phyloP scores from a whole-genome alignment of 2,797 vertebrate species.

The Oryzias sinensis region DNA sequence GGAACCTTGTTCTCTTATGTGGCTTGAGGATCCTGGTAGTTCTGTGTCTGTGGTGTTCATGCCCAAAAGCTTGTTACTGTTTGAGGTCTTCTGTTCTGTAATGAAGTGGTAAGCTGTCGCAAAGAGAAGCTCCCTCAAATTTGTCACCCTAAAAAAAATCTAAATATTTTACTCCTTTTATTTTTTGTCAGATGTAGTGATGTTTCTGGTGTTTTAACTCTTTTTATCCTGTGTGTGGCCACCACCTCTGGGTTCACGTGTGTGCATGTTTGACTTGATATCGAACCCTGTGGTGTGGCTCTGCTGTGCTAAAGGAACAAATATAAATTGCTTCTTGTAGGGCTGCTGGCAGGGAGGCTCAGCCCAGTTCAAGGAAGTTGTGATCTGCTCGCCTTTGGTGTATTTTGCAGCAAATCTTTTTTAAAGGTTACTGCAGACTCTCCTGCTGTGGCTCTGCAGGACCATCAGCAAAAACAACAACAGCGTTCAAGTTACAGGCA shows the following conservation, averaged over 20 bases:
- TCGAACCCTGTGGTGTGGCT: conserved; percentile 38
- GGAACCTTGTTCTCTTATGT: conserved; percentile 71
- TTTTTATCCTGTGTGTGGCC: conserved; percentile 5
- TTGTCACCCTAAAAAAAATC: conserved; percentile 51
- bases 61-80: conserved; percentile 60
- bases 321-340: conserved; percentile 55
- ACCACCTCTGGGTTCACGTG: conserved; percentile 33
- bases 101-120: conserved; percentile 78
- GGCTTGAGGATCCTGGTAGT: conserved; percentile 53
- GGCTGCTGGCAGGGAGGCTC: conserved; percentile 26
- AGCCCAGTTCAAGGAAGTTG: conserved; percentile 35
- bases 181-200: conserved; percentile 19
- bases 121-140: conserved; percentile 62
- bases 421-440: conserved; percentile 50
- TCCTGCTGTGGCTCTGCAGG: conserved; percentile 53
- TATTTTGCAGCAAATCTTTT: conserved; percentile 54
- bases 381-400: conserved; percentile 27
- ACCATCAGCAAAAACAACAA: conserved; percentile 67
- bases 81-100: conserved; percentile 70
- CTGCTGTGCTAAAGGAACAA: no score
- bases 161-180: neutral
- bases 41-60: conserved; percentile 57
- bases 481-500: conserved; percentile 52
- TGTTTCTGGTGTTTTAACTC: conserved; percentile 7
- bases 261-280: conserved; percentile 50